Percentiles rank a stretch among this genome's conserved stretches.
phyloP scores from a whole-genome alignment of 2,888 invertebrate species.

The Nymphalis c-album region DNA sequence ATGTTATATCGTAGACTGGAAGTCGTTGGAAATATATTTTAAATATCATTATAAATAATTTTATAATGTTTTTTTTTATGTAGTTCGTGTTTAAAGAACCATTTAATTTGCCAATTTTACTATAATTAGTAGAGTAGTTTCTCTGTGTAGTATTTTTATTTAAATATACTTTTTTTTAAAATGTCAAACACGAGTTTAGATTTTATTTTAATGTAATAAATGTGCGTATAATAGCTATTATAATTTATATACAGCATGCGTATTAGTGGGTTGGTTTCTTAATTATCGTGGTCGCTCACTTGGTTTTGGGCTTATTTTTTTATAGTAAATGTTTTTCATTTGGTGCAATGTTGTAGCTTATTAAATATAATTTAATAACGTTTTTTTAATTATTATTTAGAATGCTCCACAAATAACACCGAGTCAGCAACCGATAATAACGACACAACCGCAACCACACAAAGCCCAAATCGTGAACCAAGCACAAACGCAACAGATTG shows the following conservation, averaged over 20 bases:
- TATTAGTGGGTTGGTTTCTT: constrained; percentile 11
- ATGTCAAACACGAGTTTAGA: not conserved
- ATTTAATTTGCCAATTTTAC: not conserved
- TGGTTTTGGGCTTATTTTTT: constrained; percentile 26
- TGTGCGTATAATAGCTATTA: not conserved
- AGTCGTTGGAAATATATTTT: not conserved
- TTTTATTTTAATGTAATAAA: not conserved
- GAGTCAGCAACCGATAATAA: constrained; percentile 76
- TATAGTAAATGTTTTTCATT: not conserved
- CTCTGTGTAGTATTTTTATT: not conserved
- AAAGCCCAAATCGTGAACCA: constrained; percentile 77
- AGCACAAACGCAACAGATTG: constrained; percentile 63
- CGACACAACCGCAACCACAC: constrained; percentile 77
- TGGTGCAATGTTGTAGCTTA: constrained; percentile 1
- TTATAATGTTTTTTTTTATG: too few species aligned
- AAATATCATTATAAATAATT: not conserved
- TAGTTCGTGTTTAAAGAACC: too few species aligned
- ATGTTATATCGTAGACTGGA: constrained; percentile 19
- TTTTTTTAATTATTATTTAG: constrained; percentile 47
- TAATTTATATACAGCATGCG: constrained; percentile 10
- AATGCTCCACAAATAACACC: constrained; percentile 71
- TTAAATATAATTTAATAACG: not conserved
- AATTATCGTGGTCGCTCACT: constrained; percentile 1
- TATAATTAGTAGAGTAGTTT: not conserved
- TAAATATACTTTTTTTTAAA: not conserved